These are phyloP conservation scores for Neodon shergylaensis DNA, from an alignment of 2,113 vertebrate species.

Conservation along the genomic window DNA sequence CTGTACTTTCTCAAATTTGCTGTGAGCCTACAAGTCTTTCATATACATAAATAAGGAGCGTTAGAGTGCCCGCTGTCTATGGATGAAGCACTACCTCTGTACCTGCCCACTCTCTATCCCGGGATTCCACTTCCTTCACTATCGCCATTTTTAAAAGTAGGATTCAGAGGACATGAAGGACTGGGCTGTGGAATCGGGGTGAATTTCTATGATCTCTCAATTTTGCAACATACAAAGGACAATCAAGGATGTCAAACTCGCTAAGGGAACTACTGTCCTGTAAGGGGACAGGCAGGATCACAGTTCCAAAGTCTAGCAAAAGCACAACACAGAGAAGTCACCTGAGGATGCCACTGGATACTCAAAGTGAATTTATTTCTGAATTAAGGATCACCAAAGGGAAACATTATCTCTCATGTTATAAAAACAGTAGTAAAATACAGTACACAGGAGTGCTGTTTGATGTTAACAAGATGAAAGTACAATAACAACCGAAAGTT, in stretches of 20 bases:
- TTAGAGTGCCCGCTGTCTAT: not conserved
- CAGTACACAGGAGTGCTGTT: constrained; percentile 80
- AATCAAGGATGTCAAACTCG: not conserved
- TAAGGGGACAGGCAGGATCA: not conserved
- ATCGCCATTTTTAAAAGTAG: not conserved
- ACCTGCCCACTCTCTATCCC: accelerated
- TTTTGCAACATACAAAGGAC: not conserved
- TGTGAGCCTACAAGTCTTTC: not conserved
- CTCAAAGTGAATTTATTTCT: constrained; percentile 86
- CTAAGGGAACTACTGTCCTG: not conserved
- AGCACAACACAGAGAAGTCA: constrained; percentile 52
- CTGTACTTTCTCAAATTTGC: not conserved
- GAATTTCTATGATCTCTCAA: not conserved
- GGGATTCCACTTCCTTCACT: not conserved
- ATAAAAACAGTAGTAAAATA: constrained; percentile 82
- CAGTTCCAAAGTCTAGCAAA: not conserved
- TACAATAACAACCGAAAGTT: constrained; percentile 79
- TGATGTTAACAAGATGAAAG: constrained; percentile 63
- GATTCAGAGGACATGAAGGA: not conserved
- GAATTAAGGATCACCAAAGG: constrained; percentile 80
- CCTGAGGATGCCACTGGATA: constrained; percentile 72
- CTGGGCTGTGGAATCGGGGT: not conserved
- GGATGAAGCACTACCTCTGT: too few species aligned
- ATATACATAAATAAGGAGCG: not conserved
- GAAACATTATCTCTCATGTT: constrained; percentile 73